A percentile compares a stretch with the other conserved stretches of the same genome.
phyloP scores from a whole-genome alignment of 2,888 invertebrate species.

The Chaetoderma sp. region DNA sequence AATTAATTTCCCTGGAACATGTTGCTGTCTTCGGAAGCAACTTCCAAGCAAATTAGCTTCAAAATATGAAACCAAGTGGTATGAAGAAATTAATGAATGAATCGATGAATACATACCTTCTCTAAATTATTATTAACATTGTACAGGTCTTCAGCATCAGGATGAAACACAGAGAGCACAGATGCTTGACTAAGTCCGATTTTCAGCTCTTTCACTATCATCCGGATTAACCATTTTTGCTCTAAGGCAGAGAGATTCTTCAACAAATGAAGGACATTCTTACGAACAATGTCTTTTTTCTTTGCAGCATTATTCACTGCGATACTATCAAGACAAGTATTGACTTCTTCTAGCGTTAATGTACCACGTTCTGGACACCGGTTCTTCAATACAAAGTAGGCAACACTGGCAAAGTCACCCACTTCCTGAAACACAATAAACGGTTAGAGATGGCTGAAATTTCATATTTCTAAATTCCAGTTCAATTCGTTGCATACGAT shows the following conservation, averaged over 20 bases:
- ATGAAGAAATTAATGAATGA: neutral
- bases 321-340: slow-evolving; percentile 81
- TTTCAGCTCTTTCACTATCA: slow-evolving; percentile 87
- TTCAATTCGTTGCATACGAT: too few relatives aligned
- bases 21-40: too few relatives aligned
- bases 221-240: slow-evolving; percentile 90
- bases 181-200: slow-evolving; percentile 79
- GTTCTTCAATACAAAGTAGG: slow-evolving; percentile 77
- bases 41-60: too few relatives aligned
- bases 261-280: slow-evolving; percentile 78
- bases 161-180: slow-evolving; percentile 81
- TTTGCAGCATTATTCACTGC: slow-evolving; percentile 77
- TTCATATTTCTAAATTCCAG: neutral
- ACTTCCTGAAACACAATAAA: slow-evolving; percentile 62
- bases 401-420: slow-evolving; percentile 86
- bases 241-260: slow-evolving; percentile 80
- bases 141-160: slow-evolving; percentile 82
- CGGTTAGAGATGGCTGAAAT: neutral
- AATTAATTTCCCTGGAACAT: too few relatives aligned
- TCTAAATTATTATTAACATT: slow-evolving; percentile 79
- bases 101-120: slow-evolving; percentile 72
- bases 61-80: too few relatives aligned
- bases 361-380: slow-evolving; percentile 72
- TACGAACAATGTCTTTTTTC: slow-evolving; percentile 70
- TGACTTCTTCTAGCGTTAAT: slow-evolving; percentile 80